Evolutionary conservation across 1,140 invertebrate species (phyloP).

Genomic region (Frieseomelitta varia): DNA sequence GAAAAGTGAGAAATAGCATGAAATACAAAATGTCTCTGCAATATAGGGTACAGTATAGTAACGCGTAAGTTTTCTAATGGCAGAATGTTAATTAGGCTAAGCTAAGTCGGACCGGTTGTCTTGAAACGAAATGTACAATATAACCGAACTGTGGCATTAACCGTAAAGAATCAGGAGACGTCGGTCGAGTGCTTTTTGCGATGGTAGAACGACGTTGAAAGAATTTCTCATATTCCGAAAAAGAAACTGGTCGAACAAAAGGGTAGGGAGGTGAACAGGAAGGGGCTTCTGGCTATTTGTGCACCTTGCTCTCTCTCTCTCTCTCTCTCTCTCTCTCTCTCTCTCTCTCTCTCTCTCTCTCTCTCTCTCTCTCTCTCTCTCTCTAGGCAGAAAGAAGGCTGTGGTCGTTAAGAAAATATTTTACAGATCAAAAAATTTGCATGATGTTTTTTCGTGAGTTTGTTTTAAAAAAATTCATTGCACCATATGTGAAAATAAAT

Average conservation of each 20-base stretch:
- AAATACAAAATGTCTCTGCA: neutral
- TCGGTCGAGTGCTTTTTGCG: conserved; percentile 17
- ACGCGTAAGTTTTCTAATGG: neutral
- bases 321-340: too few relatives aligned
- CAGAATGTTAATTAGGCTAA: neutral
- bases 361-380: neutral
- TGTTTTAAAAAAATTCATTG: neutral
- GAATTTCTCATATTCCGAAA: conserved; percentile 30
- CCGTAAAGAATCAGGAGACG: neutral
- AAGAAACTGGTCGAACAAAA: conserved; percentile 31
- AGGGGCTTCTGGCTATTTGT: neutral
- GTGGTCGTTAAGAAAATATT: neutral
- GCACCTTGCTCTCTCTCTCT: conserved; percentile 13
- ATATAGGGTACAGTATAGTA: too few relatives aligned
- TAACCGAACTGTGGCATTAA: conserved; percentile 4
- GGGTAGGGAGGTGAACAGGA: neutral
- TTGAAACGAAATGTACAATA: neutral
- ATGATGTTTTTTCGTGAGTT: neutral
- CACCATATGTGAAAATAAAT: neutral
- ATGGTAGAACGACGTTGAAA: neutral
- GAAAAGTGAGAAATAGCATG: neutral
- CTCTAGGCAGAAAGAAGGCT: neutral
- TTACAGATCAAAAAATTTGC: neutral
- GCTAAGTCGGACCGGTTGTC: neutral
- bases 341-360: too few relatives aligned